Evolutionary conservation across 2,113 vertebrate species (phyloP), one percentile per base, ranked within the genome.

Genomic region (Kryptolebias marmoratus): DNA sequence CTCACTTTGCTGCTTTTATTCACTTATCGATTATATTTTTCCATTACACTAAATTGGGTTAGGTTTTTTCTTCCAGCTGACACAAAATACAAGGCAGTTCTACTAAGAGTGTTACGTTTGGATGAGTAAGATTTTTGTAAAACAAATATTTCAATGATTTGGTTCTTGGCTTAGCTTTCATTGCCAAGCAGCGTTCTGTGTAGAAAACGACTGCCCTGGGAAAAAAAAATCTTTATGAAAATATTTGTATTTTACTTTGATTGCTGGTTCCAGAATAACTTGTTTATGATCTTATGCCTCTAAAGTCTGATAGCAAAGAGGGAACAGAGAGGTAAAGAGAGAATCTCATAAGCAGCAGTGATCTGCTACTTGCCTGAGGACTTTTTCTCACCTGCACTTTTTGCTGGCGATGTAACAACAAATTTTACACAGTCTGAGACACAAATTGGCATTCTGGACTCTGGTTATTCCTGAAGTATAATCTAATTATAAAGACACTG

Each of bases 1-100:
- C 92, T 94, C 91, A 78, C 83, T 93, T 94, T 82, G 89, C 90
- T 95, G 95, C 94, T 96, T 95, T 94, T 87, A 84, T 95, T 96
- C 95, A 95, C 95, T 42, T 42, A 42, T 6, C 39, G 10, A 42
- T 42, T 87, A 83, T 86, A 86, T 86, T 91, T 93, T 95, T 95
- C 93, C 96, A 95, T 94, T 93, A 93, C 93, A 94, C 30, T 36
- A 14, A 58, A 36, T 11, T 9, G 15, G 27, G 27, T 13, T 14
- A 14, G 4, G 31, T 39, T 18, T 59, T 18, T 36, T 36, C 4
- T 32, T 32, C 4, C 18, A 64, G 71, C 54, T 39, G 15, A 39
- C 36, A 18, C 8, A 58, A 50, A 93, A 95, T 95, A 94, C 92
- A 94, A 93, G 92, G 92, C 83, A 88, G 92, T 88, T 74, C 90